Percentiles rank a stretch among this genome's conserved stretches.
These are phyloP conservation scores for Oryzias sinensis DNA, from an alignment of 2,797 vertebrate genomes.

Conservation along the genomic window DNA sequence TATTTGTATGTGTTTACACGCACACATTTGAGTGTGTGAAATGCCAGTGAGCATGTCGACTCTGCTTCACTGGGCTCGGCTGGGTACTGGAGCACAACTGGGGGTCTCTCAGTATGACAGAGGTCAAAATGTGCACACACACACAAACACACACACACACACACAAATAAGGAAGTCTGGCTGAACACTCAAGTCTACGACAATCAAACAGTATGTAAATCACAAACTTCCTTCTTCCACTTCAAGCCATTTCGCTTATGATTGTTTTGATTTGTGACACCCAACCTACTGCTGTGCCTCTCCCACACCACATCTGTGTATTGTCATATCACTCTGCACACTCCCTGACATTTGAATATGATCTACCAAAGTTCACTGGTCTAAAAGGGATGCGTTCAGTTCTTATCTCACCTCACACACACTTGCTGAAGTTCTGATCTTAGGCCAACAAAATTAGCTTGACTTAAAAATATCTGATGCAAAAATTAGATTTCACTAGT, in stretches of 20 bases:
- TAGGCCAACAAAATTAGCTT: slow-evolving; percentile 22
- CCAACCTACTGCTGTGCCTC: not conserved
- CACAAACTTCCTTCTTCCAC: slow-evolving; percentile 6
- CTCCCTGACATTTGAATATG: slow-evolving; percentile 42
- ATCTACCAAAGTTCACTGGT: slow-evolving; percentile 5
- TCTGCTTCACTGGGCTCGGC: slow-evolving; percentile 87
- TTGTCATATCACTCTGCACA: slow-evolving; percentile 9
- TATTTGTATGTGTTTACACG: slow-evolving; percentile 78
- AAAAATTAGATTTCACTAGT: slow-evolving; percentile 22
- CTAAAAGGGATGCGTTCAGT: slow-evolving; percentile 13
- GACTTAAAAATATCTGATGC: slow-evolving; percentile 26
- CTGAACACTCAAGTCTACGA: slow-evolving; percentile 44
- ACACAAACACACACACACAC: slow-evolving; percentile 16
- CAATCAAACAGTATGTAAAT: slow-evolving; percentile 62
- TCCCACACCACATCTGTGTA: slow-evolving; percentile 5
- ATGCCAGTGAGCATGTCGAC: slow-evolving; percentile 94
- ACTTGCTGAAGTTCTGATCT: slow-evolving; percentile 24
- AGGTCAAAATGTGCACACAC: slow-evolving; percentile 59
- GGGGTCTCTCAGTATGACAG: slow-evolving; percentile 76
- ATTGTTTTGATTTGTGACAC: slow-evolving; percentile 4
- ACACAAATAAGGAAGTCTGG: slow-evolving; percentile 67
- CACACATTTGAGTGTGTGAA: slow-evolving; percentile 79
- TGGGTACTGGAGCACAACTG: slow-evolving; percentile 78
- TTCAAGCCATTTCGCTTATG: slow-evolving; percentile 1
- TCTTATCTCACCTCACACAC: slow-evolving; percentile 11